Evolutionary conservation across 2,113 vertebrate species (phyloP), one percentile per base, ranked within the genome.

Genomic region (Gambusia affinis): DNA sequence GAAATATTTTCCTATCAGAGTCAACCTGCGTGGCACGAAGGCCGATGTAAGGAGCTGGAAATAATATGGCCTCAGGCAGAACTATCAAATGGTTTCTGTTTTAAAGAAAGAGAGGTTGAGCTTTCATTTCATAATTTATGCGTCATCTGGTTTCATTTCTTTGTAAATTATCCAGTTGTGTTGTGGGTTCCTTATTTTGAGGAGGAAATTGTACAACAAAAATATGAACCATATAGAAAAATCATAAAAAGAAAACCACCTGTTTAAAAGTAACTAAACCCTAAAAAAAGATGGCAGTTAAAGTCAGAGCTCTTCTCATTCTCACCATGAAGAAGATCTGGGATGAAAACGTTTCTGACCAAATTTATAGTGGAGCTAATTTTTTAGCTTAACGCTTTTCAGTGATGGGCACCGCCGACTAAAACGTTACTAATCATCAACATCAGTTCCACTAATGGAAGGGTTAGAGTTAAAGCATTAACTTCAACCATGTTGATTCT

Each of bases 1-100:
- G 27, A 79, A 85, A 84, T 80, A 73, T 70, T 84, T 86, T 84
- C 82, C 76, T 30, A 14, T 37, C 10, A 31, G 72, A 57, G 67
- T 80, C 84, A 17, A 60, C 35, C 64, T 73, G 70, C 75, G 69
- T 75, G 72, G 62, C 44, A 64, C 11, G 17, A 1, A 12, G 7
- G 31, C 44, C 0, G 51, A n/a, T 24, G 24, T n/a, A n/a, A 24
- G 51, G 19, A n/a, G 22, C 51, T n/a, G 24, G 51, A 57, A 24
- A 8, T 3, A 2, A 57, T 10, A 10, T 11, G 51, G 24, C 51
- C 22, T 57, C 51, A 22, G 51, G 1, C 8, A 51, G 47, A 51
- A 51, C 14, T 10, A 51, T 51, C 47, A 5, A 4, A 2, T 7
- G 10, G 17, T n/a, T 57, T n/a, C 51, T 57, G 22, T 57, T 57